These are phyloP conservation scores for Myotis vivesi DNA, from an alignment of 2,797 vertebrate genomes.

Conservation along the genomic window DNA sequence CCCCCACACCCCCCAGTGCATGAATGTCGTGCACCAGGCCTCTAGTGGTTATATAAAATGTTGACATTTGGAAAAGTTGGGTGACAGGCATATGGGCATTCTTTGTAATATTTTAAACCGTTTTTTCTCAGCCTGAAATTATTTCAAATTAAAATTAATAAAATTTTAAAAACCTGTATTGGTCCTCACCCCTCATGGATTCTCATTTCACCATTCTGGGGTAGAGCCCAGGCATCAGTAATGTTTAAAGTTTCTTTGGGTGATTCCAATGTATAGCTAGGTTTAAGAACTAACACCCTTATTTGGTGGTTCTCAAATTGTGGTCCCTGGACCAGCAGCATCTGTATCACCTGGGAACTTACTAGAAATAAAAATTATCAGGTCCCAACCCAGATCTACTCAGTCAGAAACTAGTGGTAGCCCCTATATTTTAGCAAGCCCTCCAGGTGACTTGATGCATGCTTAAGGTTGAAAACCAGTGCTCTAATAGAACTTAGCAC, in stretches of 20 bases:
- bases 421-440: neutral
- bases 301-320: constrained; percentile 6
- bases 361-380: constrained; percentile 40
- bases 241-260: constrained; percentile 42
- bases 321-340: neutral
- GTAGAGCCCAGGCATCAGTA: neutral
- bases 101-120: neutral
- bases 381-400: neutral
- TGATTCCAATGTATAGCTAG: neutral
- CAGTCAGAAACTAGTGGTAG: neutral
- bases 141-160: constrained; percentile 25
- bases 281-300: neutral
- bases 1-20: too few relatives aligned
- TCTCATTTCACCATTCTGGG: constrained; percentile 52
- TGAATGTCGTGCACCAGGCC: too few relatives aligned
- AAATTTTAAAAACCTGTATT: neutral
- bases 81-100: neutral
- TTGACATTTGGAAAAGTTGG: constrained; percentile 32
- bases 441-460: neutral
- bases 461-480: constrained; percentile 32
- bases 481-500: constrained; percentile 9
- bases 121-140: constrained; percentile 22
- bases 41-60: neutral
- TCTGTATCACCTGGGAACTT: neutral
- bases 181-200: neutral